Base-by-base conservation (phyloP, 2,113 vertebrate species). In the Calidris pygmaea region DNA sequence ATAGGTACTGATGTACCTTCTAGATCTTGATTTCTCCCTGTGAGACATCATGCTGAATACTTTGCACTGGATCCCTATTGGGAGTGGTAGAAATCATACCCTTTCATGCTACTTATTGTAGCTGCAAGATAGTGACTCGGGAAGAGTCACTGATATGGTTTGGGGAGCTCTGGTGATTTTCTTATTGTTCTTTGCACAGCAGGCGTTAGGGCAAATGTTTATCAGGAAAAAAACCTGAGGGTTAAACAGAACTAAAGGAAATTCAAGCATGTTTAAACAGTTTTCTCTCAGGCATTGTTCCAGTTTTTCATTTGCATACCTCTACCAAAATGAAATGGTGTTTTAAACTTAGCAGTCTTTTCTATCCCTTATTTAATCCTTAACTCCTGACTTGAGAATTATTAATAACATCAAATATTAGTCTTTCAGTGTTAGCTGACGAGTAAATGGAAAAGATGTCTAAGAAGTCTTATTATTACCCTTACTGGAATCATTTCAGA, bases 371-470 rank as follows among this genome's bases (percentile, higher is more conserved):
- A 86, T 95, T 98, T 98, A 97, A 97, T 97, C 90, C 82, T 87
- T 97, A 97, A 97, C 85, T 97, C 90, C 93, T 98, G 94, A 97
- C 78, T 96, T 75, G 78, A 95, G 79, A 91, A 96, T 95, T 97
- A 96, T 96, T 98, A 97, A 96, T 97, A 95, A 91, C 82, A 95
- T 97, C 95, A 98, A 97, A 97, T 97, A 96, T 97, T 98, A 97
- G 94, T 68, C 95, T 98, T 96, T 93, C 88, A 88, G 45, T 95
- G 85, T 96, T 97, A 97, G 72, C 83, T 94, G 91, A 97, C 88
- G 91, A 79, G 92, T 84, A 95, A 97, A 95, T 96, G 92, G 84
- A 97, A 90, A 97, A 84, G 86, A 96, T 82, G 85, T 94, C 89
- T 97, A 95, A 93, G 93, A 96, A 96, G 88, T 94, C 79, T 67